A percentile compares a stretch with the other conserved stretches of the same genome.
phyloP scores from a whole-genome alignment of 2,888 invertebrate genomes.

The Graphium colonna region DNA sequence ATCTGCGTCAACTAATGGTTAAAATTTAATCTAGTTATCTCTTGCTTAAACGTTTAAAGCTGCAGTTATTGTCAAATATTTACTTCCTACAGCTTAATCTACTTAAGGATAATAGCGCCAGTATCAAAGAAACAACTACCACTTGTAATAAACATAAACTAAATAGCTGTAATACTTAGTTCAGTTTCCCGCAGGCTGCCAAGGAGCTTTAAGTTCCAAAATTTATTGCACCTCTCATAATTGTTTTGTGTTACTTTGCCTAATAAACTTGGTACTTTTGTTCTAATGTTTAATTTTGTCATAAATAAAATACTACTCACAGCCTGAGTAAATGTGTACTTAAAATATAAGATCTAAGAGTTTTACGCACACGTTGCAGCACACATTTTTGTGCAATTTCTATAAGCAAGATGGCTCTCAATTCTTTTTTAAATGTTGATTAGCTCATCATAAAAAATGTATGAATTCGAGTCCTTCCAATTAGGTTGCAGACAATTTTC shows the following conservation, averaged over 20 bases:
- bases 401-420: too few relatives aligned
- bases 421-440: too few relatives aligned
- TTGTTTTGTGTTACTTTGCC: slow-evolving; percentile 18
- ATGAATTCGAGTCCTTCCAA: too few relatives aligned
- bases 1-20: too few relatives aligned
- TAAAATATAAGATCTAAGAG: too few relatives aligned
- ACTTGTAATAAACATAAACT: slow-evolving; percentile 12
- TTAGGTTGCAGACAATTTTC: too few relatives aligned
- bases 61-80: too few relatives aligned
- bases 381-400: too few relatives aligned
- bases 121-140: slow-evolving; percentile 15
- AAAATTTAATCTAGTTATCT: too few relatives aligned
- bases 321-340: slow-evolving; percentile 3
- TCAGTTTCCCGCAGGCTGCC: slow-evolving; percentile 17
- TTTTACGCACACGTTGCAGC: too few relatives aligned
- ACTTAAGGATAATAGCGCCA: background rate
- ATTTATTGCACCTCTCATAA: slow-evolving; percentile 20
- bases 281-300: background rate
- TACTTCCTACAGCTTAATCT: background rate
- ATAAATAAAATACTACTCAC: slow-evolving; percentile 8
- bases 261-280: slow-evolving; percentile 15
- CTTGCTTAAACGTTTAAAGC: too few relatives aligned
- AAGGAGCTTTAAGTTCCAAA: slow-evolving; percentile 20
- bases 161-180: slow-evolving; percentile 19
- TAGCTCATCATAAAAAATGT: too few relatives aligned